phyloP scores from a whole-genome alignment of 92 coral and sea anemone species.

The Porites evermanni region DNA sequence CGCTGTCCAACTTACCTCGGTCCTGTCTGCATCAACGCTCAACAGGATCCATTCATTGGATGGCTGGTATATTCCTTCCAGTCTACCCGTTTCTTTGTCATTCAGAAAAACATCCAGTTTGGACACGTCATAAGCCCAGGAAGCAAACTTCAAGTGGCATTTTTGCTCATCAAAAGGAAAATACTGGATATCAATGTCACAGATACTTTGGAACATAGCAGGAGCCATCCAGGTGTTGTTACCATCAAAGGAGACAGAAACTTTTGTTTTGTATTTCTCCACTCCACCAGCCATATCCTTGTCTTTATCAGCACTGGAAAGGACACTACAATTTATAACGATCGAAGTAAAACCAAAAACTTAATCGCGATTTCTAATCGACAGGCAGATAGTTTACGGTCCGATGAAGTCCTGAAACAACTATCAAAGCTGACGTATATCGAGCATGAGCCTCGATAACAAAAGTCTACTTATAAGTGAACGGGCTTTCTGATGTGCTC shows the following conservation, averaged over 20 bases:
- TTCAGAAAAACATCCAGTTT: slow-evolving; percentile 67
- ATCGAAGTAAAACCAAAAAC: neutral
- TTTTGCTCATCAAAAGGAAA: slow-evolving; percentile 88
- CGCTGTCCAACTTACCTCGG: slow-evolving; percentile 40
- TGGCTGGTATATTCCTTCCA: slow-evolving; percentile 54
- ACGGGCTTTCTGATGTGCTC: too few relatives aligned
- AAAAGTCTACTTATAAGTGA: too few relatives aligned
- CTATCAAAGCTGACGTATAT: too few relatives aligned
- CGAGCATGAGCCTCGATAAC: too few relatives aligned
- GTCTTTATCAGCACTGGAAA: slow-evolving; percentile 76
- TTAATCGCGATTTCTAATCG: too few relatives aligned
- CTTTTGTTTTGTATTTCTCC: slow-evolving; percentile 77
- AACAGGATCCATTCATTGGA: slow-evolving; percentile 76
- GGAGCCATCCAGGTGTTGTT: slow-evolving; percentile 79
- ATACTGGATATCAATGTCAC: slow-evolving; percentile 75
- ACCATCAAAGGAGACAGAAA: slow-evolving; percentile 64
- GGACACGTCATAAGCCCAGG: slow-evolving; percentile 86
- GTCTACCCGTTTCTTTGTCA: slow-evolving; percentile 50
- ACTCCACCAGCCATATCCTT: slow-evolving; percentile 76
- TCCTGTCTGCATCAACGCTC: slow-evolving; percentile 45
- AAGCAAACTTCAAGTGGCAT: slow-evolving; percentile 76
- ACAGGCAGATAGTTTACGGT: too few relatives aligned
- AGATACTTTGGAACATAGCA: slow-evolving; percentile 81
- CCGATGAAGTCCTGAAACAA: too few relatives aligned
- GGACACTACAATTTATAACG: slow-evolving; percentile 20